Evolutionary conservation across 2,113 vertebrate genomes (phyloP), one percentile per base, ranked within the genome.

Genomic region (Hassar affinis): DNA sequence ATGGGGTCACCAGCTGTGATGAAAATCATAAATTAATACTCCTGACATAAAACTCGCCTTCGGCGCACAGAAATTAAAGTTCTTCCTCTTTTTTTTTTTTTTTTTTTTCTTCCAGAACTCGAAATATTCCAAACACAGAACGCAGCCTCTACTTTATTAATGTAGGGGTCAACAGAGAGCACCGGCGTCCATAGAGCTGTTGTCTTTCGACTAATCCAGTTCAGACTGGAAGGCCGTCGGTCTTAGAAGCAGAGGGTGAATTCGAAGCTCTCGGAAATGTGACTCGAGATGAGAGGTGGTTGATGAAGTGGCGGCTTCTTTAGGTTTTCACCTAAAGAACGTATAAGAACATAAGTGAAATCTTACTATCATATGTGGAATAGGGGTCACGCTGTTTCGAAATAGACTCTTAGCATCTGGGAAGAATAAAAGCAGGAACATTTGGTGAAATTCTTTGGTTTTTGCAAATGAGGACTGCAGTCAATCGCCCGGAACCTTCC

Each of bases 21-120:
- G 92, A 92, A 93, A 94, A 95, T 93, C 92, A 93, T 93, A 93
- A 94, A 95, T 94, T 93, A 94, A 95, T 94, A 93, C 93, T 87
- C 92, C 89, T 91, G 91, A 93, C 92, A 92, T 94, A 92, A 93
- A 92, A 92, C 91, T 92, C 80, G 91, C 91, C 93, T 92, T 91
- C 87, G 91, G 92, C 90, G 90, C 85, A 85, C 47, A 83, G 54
- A 85, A 86, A 93, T 88, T 87, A 84, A 62, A 86, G 85, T 78
- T 87, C 86, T 87, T 3, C n/a, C n/a, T n/a, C n/a, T 42, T 42
- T 42, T 42, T 87, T 62, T 87, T 77, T 85, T n/a, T 3, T 42
- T 42, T 42, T 42, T 87, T 62, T 87, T 77, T 85, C 88, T 89
- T 88, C 80, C 87, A 87, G 88, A 89, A 92, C 85, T 91, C 52